These are phyloP conservation scores for Pammene aurita DNA, from an alignment of 2,888 invertebrate species.

Conservation along the genomic window DNA sequence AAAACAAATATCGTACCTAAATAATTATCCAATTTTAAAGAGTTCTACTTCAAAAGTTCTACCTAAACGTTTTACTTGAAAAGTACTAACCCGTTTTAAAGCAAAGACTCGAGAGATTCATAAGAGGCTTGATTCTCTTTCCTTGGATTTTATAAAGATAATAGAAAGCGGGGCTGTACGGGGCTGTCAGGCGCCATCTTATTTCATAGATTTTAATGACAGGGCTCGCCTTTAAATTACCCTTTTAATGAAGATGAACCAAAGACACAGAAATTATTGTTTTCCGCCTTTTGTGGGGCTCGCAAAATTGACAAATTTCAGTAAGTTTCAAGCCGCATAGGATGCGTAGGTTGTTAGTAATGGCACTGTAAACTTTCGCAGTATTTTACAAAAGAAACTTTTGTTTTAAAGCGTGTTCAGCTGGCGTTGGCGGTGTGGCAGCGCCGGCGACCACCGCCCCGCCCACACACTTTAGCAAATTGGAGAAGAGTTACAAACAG, in stretches of 20 bases:
- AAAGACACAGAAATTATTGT: slow-evolving; percentile 28
- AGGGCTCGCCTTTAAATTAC: slow-evolving; percentile 11
- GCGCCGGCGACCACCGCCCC: neutral
- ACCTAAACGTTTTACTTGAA: no score
- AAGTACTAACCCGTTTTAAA: neutral
- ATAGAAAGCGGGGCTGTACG: neutral
- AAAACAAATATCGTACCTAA: no score
- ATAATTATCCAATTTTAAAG: no score
- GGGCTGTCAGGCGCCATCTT: slow-evolving; percentile 17
- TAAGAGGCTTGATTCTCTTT: neutral
- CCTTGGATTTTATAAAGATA: neutral
- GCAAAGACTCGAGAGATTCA: neutral
- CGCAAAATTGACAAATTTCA: slow-evolving; percentile 23
- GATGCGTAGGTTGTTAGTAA: slow-evolving; percentile 29
- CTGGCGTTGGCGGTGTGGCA: slow-evolving; percentile 28
- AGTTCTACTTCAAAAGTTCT: no score
- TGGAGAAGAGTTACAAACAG: slow-evolving; percentile 35
- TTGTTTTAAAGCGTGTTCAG: slow-evolving; percentile 40
- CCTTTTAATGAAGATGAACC: slow-evolving; percentile 18
- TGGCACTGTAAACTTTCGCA: slow-evolving; percentile 35
- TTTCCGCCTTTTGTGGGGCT: slow-evolving; percentile 12
- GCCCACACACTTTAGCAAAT: slow-evolving; percentile 36
- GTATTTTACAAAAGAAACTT: slow-evolving; percentile 38
- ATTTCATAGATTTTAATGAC: slow-evolving; percentile 30
- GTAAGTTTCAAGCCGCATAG: slow-evolving; percentile 14